A percentile compares a stretch with the other conserved stretches of the same genome.
Conservation (phyloP, 2,797 vertebrate genomes). For the Graptemys geographica region DNA sequence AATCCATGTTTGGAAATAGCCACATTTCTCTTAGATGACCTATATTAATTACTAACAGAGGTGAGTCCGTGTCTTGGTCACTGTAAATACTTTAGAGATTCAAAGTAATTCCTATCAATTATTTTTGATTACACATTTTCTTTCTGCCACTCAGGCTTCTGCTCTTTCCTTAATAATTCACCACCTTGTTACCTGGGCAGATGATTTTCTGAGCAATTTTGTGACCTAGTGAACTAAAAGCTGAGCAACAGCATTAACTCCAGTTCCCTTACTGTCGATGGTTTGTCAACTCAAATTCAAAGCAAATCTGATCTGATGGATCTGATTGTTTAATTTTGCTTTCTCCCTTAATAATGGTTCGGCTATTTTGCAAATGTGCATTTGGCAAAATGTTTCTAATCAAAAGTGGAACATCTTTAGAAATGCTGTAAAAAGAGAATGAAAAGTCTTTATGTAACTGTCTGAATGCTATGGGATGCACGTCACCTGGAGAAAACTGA, state of each 20-base stretch:
- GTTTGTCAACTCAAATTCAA: background rate
- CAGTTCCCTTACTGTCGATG: background rate
- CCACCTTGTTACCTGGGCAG: background rate
- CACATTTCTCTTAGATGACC: background rate
- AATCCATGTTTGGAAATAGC: background rate
- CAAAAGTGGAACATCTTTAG: background rate
- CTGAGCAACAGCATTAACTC: background rate
- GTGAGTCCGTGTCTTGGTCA: background rate
- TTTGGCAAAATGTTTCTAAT: background rate
- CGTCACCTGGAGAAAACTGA: background rate
- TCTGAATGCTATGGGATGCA: background rate
- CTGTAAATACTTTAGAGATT: background rate
- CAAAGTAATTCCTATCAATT: background rate
- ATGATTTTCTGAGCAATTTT: background rate
- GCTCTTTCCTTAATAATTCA: background rate
- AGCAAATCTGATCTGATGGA: background rate
- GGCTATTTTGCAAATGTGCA: background rate
- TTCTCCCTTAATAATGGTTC: background rate
- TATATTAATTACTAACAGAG: background rate
- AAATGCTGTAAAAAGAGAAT: background rate
- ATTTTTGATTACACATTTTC: background rate
- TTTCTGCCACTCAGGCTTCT: background rate
- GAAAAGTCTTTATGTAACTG: background rate
- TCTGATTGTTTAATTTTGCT: background rate
- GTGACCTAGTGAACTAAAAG: background rate